Evolutionary conservation across 1,140 invertebrate species (phyloP).

Genomic region (Megalopta genalis): DNA sequence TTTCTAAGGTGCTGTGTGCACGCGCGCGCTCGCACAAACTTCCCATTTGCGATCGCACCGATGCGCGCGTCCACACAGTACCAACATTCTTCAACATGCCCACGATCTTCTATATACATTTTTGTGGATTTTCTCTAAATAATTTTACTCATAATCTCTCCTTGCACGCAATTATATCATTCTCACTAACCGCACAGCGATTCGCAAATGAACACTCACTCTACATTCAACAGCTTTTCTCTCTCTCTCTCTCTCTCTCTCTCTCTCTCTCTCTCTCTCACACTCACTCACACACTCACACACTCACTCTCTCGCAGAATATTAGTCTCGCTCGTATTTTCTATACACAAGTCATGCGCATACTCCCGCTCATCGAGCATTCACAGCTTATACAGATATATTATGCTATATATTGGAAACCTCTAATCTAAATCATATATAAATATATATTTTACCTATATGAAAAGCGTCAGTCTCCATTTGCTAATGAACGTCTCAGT

Average conservation of each 20-base stretch:
- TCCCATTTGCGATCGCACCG: not conserved
- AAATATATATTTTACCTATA: conserved; percentile 81
- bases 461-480: conserved; percentile 80
- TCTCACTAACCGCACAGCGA: conserved; percentile 1
- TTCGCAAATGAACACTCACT: conserved; percentile 3
- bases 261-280: not conserved
- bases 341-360: conserved; percentile 24
- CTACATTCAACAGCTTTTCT: not conserved
- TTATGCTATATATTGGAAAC: conserved; percentile 68
- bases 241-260: conserved; percentile 7
- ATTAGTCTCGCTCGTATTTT: not conserved
- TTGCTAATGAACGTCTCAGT: conserved; percentile 66
- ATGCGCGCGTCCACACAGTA: conserved; percentile 39
- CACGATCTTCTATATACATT: conserved; percentile 61
- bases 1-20: conserved; percentile 45
- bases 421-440: conserved; percentile 77
- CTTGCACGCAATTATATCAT: not conserved
- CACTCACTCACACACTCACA: too few relatives aligned
- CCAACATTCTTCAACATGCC: conserved; percentile 56
- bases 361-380: conserved; percentile 13
- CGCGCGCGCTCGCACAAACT: not conserved
- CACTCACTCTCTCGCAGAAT: not conserved
- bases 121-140: conserved; percentile 17
- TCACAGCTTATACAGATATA: conserved; percentile 71
- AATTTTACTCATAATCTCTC: not conserved